Percentiles rank a stretch among this genome's conserved stretches.
Conservation (phyloP, 2,888 invertebrate species). For the Magallana nippona region DNA sequence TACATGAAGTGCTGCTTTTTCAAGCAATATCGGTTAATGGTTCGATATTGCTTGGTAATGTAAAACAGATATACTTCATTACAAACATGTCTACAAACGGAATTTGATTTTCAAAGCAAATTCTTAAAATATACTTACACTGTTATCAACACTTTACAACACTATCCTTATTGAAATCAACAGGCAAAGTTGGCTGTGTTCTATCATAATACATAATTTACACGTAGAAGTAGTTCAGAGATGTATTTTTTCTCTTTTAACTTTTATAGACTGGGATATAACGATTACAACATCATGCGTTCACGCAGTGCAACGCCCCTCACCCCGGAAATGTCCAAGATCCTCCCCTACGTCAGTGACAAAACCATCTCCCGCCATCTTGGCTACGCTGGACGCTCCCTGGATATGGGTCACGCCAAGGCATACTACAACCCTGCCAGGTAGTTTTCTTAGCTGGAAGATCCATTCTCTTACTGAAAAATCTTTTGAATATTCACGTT, state of each 20-base stretch:
- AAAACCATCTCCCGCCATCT: constrained; percentile 76
- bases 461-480: neutral
- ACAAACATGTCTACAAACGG: too few species aligned
- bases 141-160: too few species aligned
- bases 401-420: constrained; percentile 75
- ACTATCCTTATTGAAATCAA: too few species aligned
- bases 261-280: constrained; percentile 69
- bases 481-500: too few species aligned
- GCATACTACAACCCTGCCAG: constrained; percentile 79
- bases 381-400: constrained; percentile 67
- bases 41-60: too few species aligned
- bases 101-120: too few species aligned
- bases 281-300: constrained; percentile 63
- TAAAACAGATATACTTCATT: too few species aligned
- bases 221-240: too few species aligned
- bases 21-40: too few species aligned
- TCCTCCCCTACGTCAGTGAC: constrained; percentile 76
- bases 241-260: neutral
- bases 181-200: too few species aligned
- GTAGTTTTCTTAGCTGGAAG: constrained; percentile 55
- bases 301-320: constrained; percentile 76
- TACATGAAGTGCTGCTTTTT: neutral
- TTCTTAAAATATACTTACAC: too few species aligned
- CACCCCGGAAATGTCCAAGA: constrained; percentile 73
- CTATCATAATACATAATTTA: too few species aligned